Conservation (phyloP, 2,888 invertebrate species). For the Campaea margaritaria region DNA sequence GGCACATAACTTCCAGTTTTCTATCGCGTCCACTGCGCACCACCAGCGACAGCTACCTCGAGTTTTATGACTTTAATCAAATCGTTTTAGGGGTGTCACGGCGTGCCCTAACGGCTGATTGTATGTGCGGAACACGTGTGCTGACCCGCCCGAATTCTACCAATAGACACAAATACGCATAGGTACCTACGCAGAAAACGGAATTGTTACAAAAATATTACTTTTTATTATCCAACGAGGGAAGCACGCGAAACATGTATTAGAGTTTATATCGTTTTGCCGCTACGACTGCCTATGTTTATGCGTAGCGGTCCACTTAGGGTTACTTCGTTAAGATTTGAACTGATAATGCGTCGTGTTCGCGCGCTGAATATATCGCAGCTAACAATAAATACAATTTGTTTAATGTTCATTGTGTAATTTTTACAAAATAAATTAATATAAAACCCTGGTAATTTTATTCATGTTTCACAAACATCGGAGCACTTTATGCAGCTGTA, state of each 20-base stretch:
- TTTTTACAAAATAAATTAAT: background rate
- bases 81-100: slow-evolving; percentile 76
- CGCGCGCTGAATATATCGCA: slow-evolving; percentile 36
- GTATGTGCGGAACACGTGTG: slow-evolving; percentile 71
- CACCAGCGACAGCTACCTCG: slow-evolving; percentile 57
- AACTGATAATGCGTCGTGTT: slow-evolving; percentile 45
- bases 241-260: slow-evolving; percentile 66
- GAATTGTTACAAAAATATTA: slow-evolving; percentile 60
- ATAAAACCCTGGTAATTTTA: too few relatives aligned
- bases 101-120: slow-evolving; percentile 72
- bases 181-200: slow-evolving; percentile 48
- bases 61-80: slow-evolving; percentile 83
- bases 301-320: slow-evolving; percentile 52
- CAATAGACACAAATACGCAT: slow-evolving; percentile 52
- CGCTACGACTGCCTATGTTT: slow-evolving; percentile 47
- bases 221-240: slow-evolving; percentile 56
- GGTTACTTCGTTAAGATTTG: slow-evolving; percentile 53
- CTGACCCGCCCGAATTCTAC: slow-evolving; percentile 62
- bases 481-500: too few relatives aligned
- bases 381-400: slow-evolving; percentile 6
- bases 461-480: too few relatives aligned
- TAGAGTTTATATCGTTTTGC: slow-evolving; percentile 57
- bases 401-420: slow-evolving; percentile 4
- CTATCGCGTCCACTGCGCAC: slow-evolving; percentile 29
- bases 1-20: slow-evolving; percentile 47